Base-by-base conservation (phyloP, 2,797 vertebrate genomes). In the Salmo trutta region DNA sequence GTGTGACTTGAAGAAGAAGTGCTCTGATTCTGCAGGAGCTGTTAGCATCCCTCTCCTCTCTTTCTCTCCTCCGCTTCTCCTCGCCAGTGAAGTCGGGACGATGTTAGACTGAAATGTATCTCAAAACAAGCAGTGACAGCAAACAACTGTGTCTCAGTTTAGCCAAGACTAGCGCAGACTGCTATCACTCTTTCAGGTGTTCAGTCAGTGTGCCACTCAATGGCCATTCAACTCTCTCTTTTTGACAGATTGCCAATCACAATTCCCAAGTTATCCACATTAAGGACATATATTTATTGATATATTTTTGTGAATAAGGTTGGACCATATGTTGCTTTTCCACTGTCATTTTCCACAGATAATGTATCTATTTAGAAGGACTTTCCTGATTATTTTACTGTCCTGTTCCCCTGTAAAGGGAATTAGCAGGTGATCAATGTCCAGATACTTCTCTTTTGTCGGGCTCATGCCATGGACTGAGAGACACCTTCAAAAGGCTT, bases 1-100 rank as follows among this genome's bases (percentile, higher is more conserved):
- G 82, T 88, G 74, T 76, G 75, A 69, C 80, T 68, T 81, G 82
- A 79, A 83, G 85, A 75, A 81, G 77, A 83, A 75, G 53, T 76
- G 71, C 65, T 85, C 74, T 78, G 75, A 73, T 86, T 81, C 84
- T 77, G 70, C 33, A 82, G 71, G 64, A 77, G 86, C 77, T 82
- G 65, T 81, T 78, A 78, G 79, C 76, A 79, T 84, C 76, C 81
- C 54, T 54, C 66, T n/a, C 79, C 36, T 56, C 70, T 27, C 53
- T 10, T 29, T 70, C 21, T 24, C 59, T 64, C 59, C 56, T 10
- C n/a, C 56, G 14, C 17, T 80, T 67, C 74, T 71, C 79, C 84
- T 75, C 29, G 82, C 56, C 52, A 75, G 27, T 51, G 65, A 82
- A 79, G 77, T 79, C 75, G 79, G 75, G 79, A 79, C 78, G 73